Conservation (phyloP, 2,888 invertebrate genomes). For the Epinotia brunnichana region DNA sequence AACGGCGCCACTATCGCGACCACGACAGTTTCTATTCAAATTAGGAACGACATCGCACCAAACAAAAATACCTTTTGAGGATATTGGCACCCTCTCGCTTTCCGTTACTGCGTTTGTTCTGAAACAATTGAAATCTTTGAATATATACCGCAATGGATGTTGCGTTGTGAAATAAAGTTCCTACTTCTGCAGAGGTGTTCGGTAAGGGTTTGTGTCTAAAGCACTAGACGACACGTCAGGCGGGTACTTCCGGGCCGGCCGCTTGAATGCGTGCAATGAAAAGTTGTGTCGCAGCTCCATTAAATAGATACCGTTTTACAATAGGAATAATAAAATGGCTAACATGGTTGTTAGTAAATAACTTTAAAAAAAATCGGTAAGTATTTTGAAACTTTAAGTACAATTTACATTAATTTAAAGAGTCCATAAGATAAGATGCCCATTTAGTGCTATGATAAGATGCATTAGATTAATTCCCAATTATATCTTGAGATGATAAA, state of each 20-base stretch:
- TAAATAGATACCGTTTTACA: slow-evolving; percentile 26
- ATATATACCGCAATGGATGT: slow-evolving; percentile 46
- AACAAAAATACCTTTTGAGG: slow-evolving; percentile 18
- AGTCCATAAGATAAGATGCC: no score
- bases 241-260: slow-evolving; percentile 59
- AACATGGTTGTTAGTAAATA: no score
- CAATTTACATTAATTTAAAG: no score
- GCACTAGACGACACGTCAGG: slow-evolving; percentile 66
- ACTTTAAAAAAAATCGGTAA: no score
- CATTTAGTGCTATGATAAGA: no score
- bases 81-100: slow-evolving; percentile 16
- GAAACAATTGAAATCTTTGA: background rate
- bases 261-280: slow-evolving; percentile 61
- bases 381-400: no score
- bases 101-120: slow-evolving; percentile 52
- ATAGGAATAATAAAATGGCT: slow-evolving; percentile 6
- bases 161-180: background rate
- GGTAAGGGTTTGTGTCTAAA: slow-evolving; percentile 51
- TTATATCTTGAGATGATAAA: no score
- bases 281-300: slow-evolving; percentile 31
- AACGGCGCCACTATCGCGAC: slow-evolving; percentile 65
- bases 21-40: slow-evolving; percentile 77
- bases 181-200: slow-evolving; percentile 24
- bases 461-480: no score
- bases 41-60: slow-evolving; percentile 59